These are phyloP conservation scores for Holocentrus rufus DNA, from an alignment of 2,797 vertebrate genomes.

Conservation along the genomic window DNA sequence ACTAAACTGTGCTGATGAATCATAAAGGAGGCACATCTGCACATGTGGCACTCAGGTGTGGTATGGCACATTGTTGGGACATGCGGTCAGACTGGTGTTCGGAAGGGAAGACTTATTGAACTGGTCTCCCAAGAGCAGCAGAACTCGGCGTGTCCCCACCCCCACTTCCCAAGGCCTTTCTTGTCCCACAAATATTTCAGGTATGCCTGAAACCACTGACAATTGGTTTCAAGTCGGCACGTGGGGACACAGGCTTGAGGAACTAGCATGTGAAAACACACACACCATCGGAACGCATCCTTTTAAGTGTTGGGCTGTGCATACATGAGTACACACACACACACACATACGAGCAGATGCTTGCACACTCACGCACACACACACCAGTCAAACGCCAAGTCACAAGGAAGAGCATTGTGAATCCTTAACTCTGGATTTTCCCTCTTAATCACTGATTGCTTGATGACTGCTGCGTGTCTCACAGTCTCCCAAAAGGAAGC, in stretches of 20 bases:
- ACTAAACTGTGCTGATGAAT: conserved; percentile 23
- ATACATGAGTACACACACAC: background rate
- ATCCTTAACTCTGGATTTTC: conserved; percentile 71
- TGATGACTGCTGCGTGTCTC: conserved; percentile 67
- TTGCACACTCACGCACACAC: conserved; percentile 7
- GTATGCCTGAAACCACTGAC: conserved; percentile 47
- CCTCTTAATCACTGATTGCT: conserved; percentile 66
- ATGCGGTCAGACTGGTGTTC: conserved; percentile 4
- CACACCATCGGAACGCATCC: conserved; percentile 2
- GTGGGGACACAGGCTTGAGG: conserved; percentile 7
- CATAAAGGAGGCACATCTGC: background rate
- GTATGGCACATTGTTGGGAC: conserved; percentile 12
- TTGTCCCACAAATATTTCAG: conserved; percentile 61
- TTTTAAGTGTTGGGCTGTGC: background rate
- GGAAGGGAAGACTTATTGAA: conserved; percentile 42
- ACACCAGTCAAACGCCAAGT: conserved; percentile 47
- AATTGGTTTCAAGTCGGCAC: background rate
- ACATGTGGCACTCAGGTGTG: conserved; percentile 45
- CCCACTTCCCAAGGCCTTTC: background rate
- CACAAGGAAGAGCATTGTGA: conserved; percentile 68
- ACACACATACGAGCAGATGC: no score
- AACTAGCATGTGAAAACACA: background rate
- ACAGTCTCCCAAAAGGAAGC: conserved; percentile 44
- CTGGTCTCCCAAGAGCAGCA: conserved; percentile 38
- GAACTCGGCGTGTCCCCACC: conserved; percentile 23